A percentile compares a stretch with the other conserved stretches of the same genome.
phyloP scores from a whole-genome alignment of 2,797 vertebrate species.

The Pachyuromys duprasi region DNA sequence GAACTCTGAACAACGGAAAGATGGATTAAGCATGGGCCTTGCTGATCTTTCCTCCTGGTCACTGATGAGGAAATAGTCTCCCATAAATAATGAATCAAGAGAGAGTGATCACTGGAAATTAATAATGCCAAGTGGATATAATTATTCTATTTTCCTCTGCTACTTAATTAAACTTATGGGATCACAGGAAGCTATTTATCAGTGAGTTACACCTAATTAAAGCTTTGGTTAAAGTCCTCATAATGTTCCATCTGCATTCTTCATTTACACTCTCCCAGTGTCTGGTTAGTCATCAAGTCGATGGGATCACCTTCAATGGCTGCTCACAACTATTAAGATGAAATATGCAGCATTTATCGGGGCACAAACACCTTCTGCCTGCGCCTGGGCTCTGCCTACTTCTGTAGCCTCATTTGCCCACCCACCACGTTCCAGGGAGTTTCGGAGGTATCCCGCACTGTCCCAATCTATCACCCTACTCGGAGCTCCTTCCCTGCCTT shows the following conservation, averaged over 20 bases:
- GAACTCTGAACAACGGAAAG: neutral
- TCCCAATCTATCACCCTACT: neutral
- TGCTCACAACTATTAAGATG: conserved; percentile 20
- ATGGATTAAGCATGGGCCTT: neutral
- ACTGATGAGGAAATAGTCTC: neutral
- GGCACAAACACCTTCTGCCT: neutral
- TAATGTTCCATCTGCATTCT: neutral
- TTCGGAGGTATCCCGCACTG: neutral
- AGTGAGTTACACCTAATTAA: neutral
- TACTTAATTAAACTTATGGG: neutral
- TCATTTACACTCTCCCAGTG: neutral
- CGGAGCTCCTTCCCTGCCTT: neutral
- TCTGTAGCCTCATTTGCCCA: neutral
- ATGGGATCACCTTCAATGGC: neutral
- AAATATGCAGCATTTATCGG: neutral
- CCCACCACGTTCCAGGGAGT: neutral
- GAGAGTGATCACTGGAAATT: neutral
- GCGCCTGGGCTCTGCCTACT: neutral
- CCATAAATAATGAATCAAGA: neutral
- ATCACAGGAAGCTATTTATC: neutral
- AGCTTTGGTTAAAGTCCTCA: neutral
- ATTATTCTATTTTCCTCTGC: conserved; percentile 11
- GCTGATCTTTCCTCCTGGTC: neutral
- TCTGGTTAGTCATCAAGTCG: neutral
- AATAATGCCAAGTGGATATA: neutral